These are phyloP conservation scores for Etheostoma perlongum DNA, from an alignment of 2,797 vertebrate genomes.

Conservation along the genomic window DNA sequence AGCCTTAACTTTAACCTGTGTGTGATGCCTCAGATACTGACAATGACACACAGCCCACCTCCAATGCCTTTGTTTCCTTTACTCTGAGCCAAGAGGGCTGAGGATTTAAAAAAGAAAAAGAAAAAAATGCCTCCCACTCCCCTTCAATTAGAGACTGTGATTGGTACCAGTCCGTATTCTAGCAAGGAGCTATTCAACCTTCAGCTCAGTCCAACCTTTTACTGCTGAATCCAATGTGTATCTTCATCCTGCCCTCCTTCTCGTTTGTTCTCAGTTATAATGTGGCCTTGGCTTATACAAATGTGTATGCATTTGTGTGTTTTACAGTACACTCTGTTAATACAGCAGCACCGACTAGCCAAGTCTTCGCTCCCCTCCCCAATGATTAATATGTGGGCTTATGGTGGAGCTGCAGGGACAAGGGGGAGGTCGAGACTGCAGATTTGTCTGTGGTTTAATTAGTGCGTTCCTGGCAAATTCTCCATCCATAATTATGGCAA, in stretches of 20 bases:
- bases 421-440: constrained; percentile 68
- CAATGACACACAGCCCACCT: constrained; percentile 53
- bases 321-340: constrained; percentile 48
- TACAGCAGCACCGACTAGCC: constrained; percentile 49
- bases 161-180: constrained; percentile 63
- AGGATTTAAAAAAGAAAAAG: constrained; percentile 35
- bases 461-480: constrained; percentile 85
- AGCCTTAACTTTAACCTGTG: constrained; percentile 59
- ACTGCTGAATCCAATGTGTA: constrained; percentile 59
- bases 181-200: constrained; percentile 70
- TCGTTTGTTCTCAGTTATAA: constrained; percentile 49
- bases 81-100: constrained; percentile 32
- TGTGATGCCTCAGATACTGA: constrained; percentile 33
- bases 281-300: constrained; percentile 27
- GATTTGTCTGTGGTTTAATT: constrained; percentile 87
- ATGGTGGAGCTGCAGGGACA: constrained; percentile 74
- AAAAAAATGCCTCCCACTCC: constrained; percentile 48
- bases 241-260: constrained; percentile 58
- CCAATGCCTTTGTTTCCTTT: constrained; percentile 51
- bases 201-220: constrained; percentile 64
- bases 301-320: constrained; percentile 47
- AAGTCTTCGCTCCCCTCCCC: constrained; percentile 60
- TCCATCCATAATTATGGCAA: constrained; percentile 82
- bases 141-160: constrained; percentile 74
- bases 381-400: constrained; percentile 84